Evolutionary conservation across 2,888 invertebrate species (phyloP).

Genomic region (Sclerodermus sp.): DNA sequence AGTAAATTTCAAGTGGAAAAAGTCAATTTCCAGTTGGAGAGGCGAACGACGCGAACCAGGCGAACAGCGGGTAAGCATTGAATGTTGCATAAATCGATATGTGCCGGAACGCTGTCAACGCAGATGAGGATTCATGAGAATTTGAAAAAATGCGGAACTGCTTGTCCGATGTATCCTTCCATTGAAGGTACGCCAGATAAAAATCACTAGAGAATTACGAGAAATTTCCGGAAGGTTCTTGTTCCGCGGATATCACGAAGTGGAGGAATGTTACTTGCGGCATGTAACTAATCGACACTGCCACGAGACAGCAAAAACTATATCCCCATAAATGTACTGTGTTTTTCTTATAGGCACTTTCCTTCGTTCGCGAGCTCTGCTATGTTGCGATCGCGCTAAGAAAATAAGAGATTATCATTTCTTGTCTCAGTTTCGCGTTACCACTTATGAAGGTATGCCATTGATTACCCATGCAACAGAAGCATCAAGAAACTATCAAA

Average conservation of each 20-base stretch:
- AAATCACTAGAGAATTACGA: conserved; percentile 8
- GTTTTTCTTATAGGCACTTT: not conserved
- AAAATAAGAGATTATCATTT: not conserved
- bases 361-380: not conserved
- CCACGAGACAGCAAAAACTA: not conserved
- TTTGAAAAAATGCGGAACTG: conserved; percentile 12
- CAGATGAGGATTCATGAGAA: not conserved
- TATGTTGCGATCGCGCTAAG: not conserved
- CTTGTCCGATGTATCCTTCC: not conserved
- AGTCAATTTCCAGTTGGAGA: too few relatives aligned
- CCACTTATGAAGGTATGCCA: conserved; percentile 2
- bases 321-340: conserved; percentile 1
- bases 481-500: not conserved
- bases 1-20: too few relatives aligned
- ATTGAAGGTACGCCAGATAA: conserved; percentile 4
- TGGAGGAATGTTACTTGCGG: conserved; percentile 11
- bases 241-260: not conserved
- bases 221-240: conserved; percentile 9
- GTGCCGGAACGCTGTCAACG: not conserved
- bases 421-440: conserved; percentile 1
- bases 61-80: too few relatives aligned
- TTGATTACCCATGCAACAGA: conserved; percentile 1
- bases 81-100: not conserved
- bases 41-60: too few relatives aligned
- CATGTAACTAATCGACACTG: conserved; percentile 1